These are phyloP conservation scores for Nerophis ophidion DNA, from an alignment of 2,113 vertebrate species.

Conservation along the genomic window DNA sequence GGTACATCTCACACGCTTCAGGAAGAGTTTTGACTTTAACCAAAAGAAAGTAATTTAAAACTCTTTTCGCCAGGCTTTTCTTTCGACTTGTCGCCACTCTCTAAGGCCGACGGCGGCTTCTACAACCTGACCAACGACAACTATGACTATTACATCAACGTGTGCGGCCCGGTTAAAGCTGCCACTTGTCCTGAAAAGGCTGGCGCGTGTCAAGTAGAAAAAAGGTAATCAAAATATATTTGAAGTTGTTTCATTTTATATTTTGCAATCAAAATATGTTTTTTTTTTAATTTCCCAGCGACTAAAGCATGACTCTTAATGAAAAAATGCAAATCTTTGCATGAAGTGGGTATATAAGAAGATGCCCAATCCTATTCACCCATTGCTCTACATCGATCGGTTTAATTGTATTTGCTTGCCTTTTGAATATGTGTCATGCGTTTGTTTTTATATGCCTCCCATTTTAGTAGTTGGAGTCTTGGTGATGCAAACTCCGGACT, in stretches of 20 bases:
- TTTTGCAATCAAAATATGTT: no score
- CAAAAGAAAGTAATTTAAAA: not conserved
- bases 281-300: no score
- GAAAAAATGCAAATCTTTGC: no score
- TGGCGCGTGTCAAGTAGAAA: slow-evolving; percentile 81
- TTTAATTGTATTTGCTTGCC: no score
- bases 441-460: not conserved
- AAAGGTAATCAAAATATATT: slow-evolving; percentile 57
- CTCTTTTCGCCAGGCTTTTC: slow-evolving; percentile 71
- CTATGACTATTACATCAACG: slow-evolving; percentile 82
- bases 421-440: not conserved
- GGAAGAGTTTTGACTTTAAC: no score
- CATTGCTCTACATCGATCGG: no score
- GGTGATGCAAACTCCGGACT: slow-evolving; percentile 78
- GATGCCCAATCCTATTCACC: no score
- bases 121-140: slow-evolving; percentile 66
- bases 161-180: slow-evolving; percentile 74
- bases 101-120: slow-evolving; percentile 55
- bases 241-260: no score
- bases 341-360: no score
- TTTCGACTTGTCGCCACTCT: slow-evolving; percentile 84
- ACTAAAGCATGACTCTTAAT: no score
- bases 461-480: slow-evolving; percentile 76
- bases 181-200: slow-evolving; percentile 65
- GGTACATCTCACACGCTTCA: slow-evolving; percentile 63